A percentile compares a stretch with the other conserved stretches of the same genome.
phyloP scores from a whole-genome alignment of 2,797 vertebrate genomes.

The Danio aesculapii region DNA sequence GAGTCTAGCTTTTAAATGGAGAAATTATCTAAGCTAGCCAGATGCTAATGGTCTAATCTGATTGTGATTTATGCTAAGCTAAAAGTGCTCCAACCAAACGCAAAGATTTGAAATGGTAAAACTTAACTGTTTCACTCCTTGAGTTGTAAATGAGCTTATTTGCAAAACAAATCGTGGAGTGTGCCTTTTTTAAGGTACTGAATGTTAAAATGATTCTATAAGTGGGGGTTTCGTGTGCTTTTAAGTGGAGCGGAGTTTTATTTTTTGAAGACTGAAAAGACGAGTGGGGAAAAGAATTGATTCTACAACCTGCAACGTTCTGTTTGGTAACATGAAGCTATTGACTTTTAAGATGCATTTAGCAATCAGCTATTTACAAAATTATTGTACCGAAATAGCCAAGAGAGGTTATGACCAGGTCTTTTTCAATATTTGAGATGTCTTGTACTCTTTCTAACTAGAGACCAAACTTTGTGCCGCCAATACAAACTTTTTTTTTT shows the following conservation, averaged over 20 bases:
- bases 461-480: slow-evolving; percentile 18
- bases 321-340: slow-evolving; percentile 18
- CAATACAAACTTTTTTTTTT: background rate
- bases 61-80: too few species aligned
- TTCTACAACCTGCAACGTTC: background rate
- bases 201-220: slow-evolving; percentile 17
- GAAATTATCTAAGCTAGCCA: too few species aligned
- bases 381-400: slow-evolving; percentile 45
- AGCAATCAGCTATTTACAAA: slow-evolving; percentile 23
- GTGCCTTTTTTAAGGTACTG: slow-evolving; percentile 16
- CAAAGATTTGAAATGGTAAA: too few species aligned
- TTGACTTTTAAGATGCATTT: slow-evolving; percentile 26
- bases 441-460: slow-evolving; percentile 22
- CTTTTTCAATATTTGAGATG: slow-evolving; percentile 42
- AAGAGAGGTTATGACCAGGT: slow-evolving; percentile 48
- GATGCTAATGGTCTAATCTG: too few species aligned
- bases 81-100: too few species aligned
- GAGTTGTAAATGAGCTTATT: too few species aligned
- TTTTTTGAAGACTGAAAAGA: slow-evolving; percentile 3
- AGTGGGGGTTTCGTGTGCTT: slow-evolving; percentile 28
- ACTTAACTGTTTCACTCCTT: too few species aligned
- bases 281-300: background rate
- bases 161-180: too few species aligned
- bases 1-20: too few species aligned
- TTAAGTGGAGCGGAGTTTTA: background rate